These are phyloP conservation scores for Dynastes grantii DNA, from an alignment of 2,888 invertebrate genomes.

Conservation along the genomic window DNA sequence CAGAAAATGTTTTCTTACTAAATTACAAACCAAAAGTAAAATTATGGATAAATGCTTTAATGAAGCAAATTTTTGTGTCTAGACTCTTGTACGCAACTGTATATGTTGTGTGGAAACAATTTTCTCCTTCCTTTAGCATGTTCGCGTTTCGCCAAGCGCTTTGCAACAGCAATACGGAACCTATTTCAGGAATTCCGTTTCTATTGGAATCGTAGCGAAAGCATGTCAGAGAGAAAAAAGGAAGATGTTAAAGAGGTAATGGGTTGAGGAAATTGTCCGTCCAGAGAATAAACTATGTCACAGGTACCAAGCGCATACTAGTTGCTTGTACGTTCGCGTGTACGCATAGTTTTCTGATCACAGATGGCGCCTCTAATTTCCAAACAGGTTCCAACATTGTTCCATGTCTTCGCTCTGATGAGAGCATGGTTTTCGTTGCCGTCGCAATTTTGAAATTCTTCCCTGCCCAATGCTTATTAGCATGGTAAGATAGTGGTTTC, in stretches of 20 bases:
- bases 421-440: background rate
- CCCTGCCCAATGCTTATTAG: slow-evolving; percentile 3
- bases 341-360: slow-evolving; percentile 45
- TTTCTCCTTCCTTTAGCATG: too few relatives aligned
- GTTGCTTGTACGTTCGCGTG: background rate
- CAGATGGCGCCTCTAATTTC: slow-evolving; percentile 50
- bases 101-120: too few relatives aligned
- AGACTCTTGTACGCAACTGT: too few relatives aligned
- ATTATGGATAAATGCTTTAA: too few relatives aligned
- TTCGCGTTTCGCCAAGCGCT: too few relatives aligned
- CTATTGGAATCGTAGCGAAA: background rate
- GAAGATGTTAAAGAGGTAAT: background rate
- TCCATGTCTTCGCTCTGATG: background rate
- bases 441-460: slow-evolving; percentile 13
- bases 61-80: too few relatives aligned
- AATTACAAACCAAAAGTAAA: too few relatives aligned
- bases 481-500: background rate
- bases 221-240: background rate
- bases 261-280: too few relatives aligned
- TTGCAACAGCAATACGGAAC: background rate
- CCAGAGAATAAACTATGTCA: slow-evolving; percentile 8
- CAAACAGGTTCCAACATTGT: background rate
- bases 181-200: slow-evolving; percentile 9
- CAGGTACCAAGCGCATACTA: background rate
- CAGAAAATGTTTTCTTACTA: too few relatives aligned